These are phyloP conservation scores for Pelmatolapia mariae DNA, from an alignment of 2,113 vertebrate species.

Conservation along the genomic window DNA sequence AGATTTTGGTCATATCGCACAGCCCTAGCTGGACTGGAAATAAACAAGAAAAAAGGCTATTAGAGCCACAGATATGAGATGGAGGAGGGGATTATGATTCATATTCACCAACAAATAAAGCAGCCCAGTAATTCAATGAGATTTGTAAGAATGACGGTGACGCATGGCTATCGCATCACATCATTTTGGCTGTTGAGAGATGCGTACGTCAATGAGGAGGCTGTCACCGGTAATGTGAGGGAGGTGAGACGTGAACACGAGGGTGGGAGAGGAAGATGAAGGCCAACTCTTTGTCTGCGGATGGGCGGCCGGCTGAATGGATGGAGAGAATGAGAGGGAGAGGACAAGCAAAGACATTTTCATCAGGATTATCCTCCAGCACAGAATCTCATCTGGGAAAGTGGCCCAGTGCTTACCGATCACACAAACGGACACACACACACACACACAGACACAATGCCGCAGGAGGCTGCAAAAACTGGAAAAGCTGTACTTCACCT, in stretches of 20 bases:
- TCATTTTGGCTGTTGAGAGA: not conserved
- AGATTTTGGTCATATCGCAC: not conserved
- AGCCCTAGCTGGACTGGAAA: not conserved
- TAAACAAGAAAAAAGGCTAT: not conserved
- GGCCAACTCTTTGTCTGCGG: not conserved
- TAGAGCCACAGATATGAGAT: not conserved
- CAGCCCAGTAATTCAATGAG: not conserved
- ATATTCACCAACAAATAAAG: not conserved
- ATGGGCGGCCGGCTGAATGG: not conserved
- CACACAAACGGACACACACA: not conserved
- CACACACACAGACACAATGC: not conserved
- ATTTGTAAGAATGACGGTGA: not conserved
- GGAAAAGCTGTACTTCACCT: slow-evolving; percentile 8
- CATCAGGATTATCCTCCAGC: slow-evolving; percentile 50
- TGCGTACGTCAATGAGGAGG: not conserved
- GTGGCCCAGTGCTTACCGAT: slow-evolving; percentile 16
- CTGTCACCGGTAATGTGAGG: not conserved
- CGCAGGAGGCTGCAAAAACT: not conserved
- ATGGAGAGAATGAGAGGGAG: not conserved
- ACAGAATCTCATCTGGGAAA: slow-evolving; percentile 53
- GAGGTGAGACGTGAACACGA: not conserved
- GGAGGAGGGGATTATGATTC: not conserved
- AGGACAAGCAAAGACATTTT: slow-evolving; percentile 25
- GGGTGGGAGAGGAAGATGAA: not conserved
- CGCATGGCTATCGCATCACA: not conserved